These are phyloP conservation scores for Chromoteleia sp. DNA, from an alignment of 2,888 invertebrate species.

Conservation along the genomic window DNA sequence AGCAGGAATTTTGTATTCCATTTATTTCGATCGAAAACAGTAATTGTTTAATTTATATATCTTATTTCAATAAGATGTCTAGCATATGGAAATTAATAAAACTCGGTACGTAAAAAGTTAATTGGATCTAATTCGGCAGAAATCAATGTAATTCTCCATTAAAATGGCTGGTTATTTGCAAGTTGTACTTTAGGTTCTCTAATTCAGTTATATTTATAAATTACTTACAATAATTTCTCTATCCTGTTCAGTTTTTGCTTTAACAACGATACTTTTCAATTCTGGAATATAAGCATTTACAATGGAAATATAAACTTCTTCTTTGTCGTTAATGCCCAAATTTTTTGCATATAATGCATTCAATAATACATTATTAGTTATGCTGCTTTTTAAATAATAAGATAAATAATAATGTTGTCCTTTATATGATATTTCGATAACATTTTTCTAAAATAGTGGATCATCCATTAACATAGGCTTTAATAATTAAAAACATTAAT, in stretches of 20 bases:
- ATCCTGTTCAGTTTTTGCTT: conserved; percentile 85
- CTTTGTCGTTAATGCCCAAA: conserved; percentile 87
- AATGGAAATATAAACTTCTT: conserved; percentile 86
- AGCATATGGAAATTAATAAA: too few relatives aligned
- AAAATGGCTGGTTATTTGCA: too few relatives aligned
- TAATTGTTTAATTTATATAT: too few relatives aligned
- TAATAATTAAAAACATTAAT: too few relatives aligned
- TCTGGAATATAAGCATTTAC: conserved; percentile 84
- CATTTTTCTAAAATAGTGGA: conserved; percentile 84
- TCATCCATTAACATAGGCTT: too few relatives aligned
- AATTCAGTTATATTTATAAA: background rate
- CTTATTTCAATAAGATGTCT: too few relatives aligned
- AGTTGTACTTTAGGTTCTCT: too few relatives aligned
- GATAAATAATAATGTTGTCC: conserved; percentile 85
- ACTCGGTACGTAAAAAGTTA: too few relatives aligned
- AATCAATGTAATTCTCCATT: too few relatives aligned
- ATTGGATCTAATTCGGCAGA: too few relatives aligned
- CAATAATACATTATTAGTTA: conserved; percentile 86
- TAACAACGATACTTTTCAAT: conserved; percentile 86
- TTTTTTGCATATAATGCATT: conserved; percentile 87
- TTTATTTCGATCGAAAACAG: too few relatives aligned
- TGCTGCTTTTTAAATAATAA: conserved; percentile 77
- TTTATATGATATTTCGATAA: conserved; percentile 85
- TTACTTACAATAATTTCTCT: conserved; percentile 87
- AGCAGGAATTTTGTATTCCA: too few relatives aligned